Conservation (phyloP, 2,888 invertebrate genomes). For the Argyra leucocephala region DNA sequence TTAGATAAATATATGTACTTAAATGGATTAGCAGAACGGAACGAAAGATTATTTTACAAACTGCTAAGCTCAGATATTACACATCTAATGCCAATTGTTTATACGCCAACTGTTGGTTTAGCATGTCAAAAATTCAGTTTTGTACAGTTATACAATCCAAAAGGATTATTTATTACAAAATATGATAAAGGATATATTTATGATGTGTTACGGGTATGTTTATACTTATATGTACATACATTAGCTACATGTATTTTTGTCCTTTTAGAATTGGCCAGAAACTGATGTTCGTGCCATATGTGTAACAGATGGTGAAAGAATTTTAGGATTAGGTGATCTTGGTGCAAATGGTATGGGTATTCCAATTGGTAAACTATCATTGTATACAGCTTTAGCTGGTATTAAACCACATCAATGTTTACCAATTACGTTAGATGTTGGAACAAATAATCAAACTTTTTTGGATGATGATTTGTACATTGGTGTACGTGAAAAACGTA, state of each 20-base stretch:
- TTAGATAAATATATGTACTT: constrained; percentile 94
- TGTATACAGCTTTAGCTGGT: constrained; percentile 95
- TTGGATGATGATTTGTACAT: constrained; percentile 92
- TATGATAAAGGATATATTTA: constrained; percentile 92
- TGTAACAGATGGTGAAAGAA: constrained; percentile 97
- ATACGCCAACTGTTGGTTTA: constrained; percentile 94
- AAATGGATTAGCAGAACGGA: constrained; percentile 72
- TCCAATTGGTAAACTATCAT: constrained; percentile 90
- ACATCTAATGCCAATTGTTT: constrained; percentile 95
- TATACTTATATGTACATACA: too few species aligned
- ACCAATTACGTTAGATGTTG: constrained; percentile 86
- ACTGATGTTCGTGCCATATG: constrained; percentile 78
- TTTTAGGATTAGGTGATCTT: constrained; percentile 92
- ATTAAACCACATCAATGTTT: constrained; percentile 92
- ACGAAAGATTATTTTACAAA: constrained; percentile 91
- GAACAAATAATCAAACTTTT: constrained; percentile 77
- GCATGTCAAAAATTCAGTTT: constrained; percentile 96
- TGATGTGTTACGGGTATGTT: constrained; percentile 78
- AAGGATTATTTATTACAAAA: constrained; percentile 92
- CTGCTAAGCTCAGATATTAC: constrained; percentile 78
- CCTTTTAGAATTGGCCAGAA: constrained; percentile 60
- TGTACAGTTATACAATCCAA: constrained; percentile 70
- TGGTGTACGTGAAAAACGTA: constrained; percentile 76
- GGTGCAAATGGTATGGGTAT: constrained; percentile 99
- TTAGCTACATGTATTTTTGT: too few species aligned